Conservation (phyloP, 1,140 invertebrate species). For the Cotesia chilonis region DNA sequence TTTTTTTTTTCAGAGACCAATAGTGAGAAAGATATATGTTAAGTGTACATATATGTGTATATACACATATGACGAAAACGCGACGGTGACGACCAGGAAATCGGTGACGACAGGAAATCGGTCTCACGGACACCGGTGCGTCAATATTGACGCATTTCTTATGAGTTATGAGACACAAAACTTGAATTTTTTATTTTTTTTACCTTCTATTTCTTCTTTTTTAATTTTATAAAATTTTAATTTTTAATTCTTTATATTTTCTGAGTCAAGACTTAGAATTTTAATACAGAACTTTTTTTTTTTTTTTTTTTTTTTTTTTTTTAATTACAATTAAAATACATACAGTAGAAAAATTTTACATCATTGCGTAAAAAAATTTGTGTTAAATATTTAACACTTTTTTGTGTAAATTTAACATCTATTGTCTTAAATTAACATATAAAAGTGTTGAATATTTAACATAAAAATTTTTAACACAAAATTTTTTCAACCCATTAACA, state of each 20-base stretch:
- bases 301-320: too few species aligned
- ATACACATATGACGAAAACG: conserved; percentile 14
- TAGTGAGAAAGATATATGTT: conserved; percentile 6
- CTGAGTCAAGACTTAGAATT: too few species aligned
- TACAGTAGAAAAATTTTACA: neutral
- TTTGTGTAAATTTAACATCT: too few species aligned
- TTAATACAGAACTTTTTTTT: too few species aligned
- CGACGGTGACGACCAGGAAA: conserved; percentile 47
- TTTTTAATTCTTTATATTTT: too few species aligned
- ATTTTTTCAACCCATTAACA: too few species aligned
- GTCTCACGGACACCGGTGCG: conserved; percentile 49
- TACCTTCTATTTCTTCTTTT: neutral
- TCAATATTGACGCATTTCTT: conserved; percentile 59
- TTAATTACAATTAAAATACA: neutral
- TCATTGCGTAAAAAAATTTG: too few species aligned
- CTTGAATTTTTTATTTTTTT: neutral
- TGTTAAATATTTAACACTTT: too few species aligned
- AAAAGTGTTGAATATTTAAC: too few species aligned
- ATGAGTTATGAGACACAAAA: conserved; percentile 50
- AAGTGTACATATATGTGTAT: neutral
- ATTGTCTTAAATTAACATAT: too few species aligned
- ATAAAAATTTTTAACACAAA: too few species aligned
- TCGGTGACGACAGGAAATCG: too few species aligned
- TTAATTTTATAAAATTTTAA: neutral
- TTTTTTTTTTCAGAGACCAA: conserved; percentile 7